Conservation (phyloP, 2,113 vertebrate genomes). For the Prunella fulvescens region DNA sequence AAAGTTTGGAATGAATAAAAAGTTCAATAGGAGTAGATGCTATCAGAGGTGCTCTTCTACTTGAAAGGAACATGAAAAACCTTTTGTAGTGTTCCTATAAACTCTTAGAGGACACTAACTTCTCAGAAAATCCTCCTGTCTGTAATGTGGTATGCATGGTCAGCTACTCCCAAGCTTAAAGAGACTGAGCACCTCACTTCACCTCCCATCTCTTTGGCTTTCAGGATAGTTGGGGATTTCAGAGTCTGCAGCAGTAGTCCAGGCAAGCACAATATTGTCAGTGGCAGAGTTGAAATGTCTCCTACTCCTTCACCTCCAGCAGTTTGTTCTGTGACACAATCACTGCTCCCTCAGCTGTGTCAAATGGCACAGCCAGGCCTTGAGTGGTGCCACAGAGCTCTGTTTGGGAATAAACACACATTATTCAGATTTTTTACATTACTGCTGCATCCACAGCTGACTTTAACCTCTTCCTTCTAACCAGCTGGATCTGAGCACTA, state of each 20-base stretch:
- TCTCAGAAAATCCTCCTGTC: not conserved
- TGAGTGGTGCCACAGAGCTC: not conserved
- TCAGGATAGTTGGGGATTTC: not conserved
- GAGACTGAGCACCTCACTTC: not conserved
- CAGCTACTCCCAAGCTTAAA: not conserved
- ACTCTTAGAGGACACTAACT: not conserved
- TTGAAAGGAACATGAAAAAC: slow-evolving; percentile 23
- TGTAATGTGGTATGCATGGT: not conserved
- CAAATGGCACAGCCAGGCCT: not conserved
- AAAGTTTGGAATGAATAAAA: slow-evolving; percentile 18
- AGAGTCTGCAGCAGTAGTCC: not conserved
- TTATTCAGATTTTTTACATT: not conserved
- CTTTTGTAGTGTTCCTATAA: not conserved
- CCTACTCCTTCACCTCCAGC: not conserved
- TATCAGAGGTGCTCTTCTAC: slow-evolving; percentile 2
- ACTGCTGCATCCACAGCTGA: not conserved
- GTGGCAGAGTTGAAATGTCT: not conserved
- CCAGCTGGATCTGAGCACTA: not conserved
- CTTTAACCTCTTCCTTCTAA: not conserved
- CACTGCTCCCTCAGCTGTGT: not conserved
- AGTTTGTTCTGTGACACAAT: not conserved
- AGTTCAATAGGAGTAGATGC: not conserved
- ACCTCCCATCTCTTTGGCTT: no score
- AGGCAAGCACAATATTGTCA: not conserved
- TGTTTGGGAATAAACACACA: not conserved